These are phyloP conservation scores for Lysandra bellargus DNA, from an alignment of 2,888 invertebrate genomes.

Conservation along the genomic window DNA sequence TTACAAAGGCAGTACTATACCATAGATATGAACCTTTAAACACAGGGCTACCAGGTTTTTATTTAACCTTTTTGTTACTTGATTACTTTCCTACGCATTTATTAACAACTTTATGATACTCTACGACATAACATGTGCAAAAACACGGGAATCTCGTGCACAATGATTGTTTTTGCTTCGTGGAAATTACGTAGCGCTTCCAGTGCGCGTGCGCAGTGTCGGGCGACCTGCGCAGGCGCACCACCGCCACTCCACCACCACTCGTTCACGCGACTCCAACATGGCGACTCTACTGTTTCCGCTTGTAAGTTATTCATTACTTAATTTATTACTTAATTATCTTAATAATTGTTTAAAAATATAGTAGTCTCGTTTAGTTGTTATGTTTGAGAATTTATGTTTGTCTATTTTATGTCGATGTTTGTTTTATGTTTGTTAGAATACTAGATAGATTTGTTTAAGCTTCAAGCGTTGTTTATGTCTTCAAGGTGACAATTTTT, in stretches of 20 bases:
- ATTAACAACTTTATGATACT: not conserved
- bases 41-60: too few relatives aligned
- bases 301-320: constrained; percentile 43
- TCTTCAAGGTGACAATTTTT: constrained; percentile 20
- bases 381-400: not conserved
- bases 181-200: constrained; percentile 44
- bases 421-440: not conserved
- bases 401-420: not conserved
- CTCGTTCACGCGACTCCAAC: constrained; percentile 67
- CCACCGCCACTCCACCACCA: constrained; percentile 62
- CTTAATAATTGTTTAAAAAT: not conserved
- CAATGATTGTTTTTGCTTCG: constrained; percentile 40
- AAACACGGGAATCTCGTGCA: constrained; percentile 40
- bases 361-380: too few relatives aligned
- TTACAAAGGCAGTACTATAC: too few relatives aligned
- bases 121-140: not conserved
- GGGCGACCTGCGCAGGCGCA: constrained; percentile 61
- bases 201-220: constrained; percentile 52
- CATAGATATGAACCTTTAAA: not conserved
- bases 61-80: not conserved
- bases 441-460: not conserved
- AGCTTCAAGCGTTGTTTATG: not conserved
- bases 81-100: not conserved
- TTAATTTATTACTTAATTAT: constrained; percentile 19
- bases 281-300: constrained; percentile 54